These are phyloP conservation scores for Medauroidea extradentata DNA, from an alignment of 1,140 invertebrate genomes.

Conservation along the genomic window DNA sequence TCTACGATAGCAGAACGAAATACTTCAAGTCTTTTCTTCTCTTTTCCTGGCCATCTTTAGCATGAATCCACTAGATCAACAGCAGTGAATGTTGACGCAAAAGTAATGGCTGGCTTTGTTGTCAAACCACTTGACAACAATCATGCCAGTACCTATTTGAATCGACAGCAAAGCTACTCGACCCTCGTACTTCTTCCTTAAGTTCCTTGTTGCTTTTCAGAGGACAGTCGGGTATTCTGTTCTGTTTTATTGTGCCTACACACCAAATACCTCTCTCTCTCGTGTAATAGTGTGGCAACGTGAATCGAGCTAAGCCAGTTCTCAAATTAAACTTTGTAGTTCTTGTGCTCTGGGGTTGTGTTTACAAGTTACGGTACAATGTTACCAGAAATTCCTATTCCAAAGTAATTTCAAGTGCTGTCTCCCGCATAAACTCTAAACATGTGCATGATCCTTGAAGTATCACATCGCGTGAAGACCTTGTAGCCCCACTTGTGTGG, in stretches of 20 bases:
- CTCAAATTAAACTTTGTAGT: conserved; percentile 1
- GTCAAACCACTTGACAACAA: conserved; percentile 41
- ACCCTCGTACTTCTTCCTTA: conserved; percentile 37
- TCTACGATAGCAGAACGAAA: conserved; percentile 39
- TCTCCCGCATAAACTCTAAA: conserved; percentile 23
- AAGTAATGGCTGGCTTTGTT: conserved; percentile 42
- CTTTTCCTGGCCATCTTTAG: conserved; percentile 30
- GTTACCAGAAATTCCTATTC: neutral
- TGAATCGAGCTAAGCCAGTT: conserved; percentile 5
- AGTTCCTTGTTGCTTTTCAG: conserved; percentile 31
- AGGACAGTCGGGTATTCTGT: neutral
- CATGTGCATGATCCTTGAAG: conserved; percentile 21
- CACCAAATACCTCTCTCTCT: neutral
- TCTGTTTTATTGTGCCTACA: neutral
- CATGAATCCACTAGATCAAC: conserved; percentile 31
- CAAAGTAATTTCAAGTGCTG: neutral
- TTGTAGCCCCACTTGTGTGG: too few species aligned
- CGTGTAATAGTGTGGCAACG: neutral
- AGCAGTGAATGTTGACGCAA: conserved; percentile 39
- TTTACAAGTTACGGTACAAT: neutral
- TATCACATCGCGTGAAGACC: conserved; percentile 18
- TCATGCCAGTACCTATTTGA: conserved; percentile 22
- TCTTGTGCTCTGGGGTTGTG: neutral
- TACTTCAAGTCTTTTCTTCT: conserved; percentile 33
- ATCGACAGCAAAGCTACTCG: conserved; percentile 20